A percentile compares a stretch with the other conserved stretches of the same genome.
phyloP scores from a whole-genome alignment of 2,888 invertebrate genomes.

The Plebejus anna region DNA sequence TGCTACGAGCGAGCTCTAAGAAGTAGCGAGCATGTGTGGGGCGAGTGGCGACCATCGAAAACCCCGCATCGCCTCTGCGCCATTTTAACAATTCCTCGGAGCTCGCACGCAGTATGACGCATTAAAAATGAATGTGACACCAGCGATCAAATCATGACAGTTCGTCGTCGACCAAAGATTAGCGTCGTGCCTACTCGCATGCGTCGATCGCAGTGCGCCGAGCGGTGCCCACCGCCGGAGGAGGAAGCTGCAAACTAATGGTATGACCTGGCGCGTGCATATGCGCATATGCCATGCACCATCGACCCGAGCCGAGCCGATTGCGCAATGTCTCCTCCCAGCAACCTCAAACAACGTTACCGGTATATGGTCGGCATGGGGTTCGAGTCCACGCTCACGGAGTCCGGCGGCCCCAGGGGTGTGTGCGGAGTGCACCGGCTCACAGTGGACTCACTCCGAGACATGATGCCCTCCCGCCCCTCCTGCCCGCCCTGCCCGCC shows the following conservation, averaged over 20 bases:
- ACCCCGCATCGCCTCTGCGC: background rate
- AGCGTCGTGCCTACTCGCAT: slow-evolving; percentile 65
- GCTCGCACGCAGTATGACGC: background rate
- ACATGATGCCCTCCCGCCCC: slow-evolving; percentile 78
- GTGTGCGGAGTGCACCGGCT: slow-evolving; percentile 76
- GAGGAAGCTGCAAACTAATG: slow-evolving; percentile 50
- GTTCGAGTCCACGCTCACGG: slow-evolving; percentile 92
- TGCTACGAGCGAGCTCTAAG: too few relatives aligned
- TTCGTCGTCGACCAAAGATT: slow-evolving; percentile 44
- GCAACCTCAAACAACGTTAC: slow-evolving; percentile 74
- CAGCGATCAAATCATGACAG: slow-evolving; percentile 35
- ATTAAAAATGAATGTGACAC: slow-evolving; percentile 14
- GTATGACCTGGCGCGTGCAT: slow-evolving; percentile 35
- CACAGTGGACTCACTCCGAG: slow-evolving; percentile 87
- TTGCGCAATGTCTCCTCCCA: slow-evolving; percentile 54
- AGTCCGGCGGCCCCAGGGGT: slow-evolving; percentile 81
- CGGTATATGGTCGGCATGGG: slow-evolving; percentile 93
- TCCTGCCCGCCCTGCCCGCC: slow-evolving; percentile 63
- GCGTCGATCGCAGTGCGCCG: slow-evolving; percentile 72
- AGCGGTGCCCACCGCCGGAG: slow-evolving; percentile 62
- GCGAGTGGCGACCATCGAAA: background rate
- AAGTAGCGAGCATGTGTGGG: background rate
- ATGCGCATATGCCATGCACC: slow-evolving; percentile 36
- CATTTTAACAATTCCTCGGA: background rate
- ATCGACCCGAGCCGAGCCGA: slow-evolving; percentile 37